Percentiles rank a stretch among this genome's conserved stretches.
Evolutionary conservation across 1,140 invertebrate genomes (phyloP).

Genomic region (Acromyrmex charruanus): DNA sequence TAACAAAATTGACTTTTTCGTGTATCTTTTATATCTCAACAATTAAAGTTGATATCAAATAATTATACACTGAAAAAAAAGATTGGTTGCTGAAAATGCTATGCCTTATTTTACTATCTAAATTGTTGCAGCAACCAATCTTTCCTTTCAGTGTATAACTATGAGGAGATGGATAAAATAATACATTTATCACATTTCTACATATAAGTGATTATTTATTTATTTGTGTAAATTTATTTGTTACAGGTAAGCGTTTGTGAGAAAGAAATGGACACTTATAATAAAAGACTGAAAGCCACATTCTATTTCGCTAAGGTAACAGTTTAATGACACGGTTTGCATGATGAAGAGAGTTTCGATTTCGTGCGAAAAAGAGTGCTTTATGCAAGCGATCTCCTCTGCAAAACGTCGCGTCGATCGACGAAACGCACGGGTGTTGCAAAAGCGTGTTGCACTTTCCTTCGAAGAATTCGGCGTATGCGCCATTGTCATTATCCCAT

Average conservation of each 20-base stretch:
- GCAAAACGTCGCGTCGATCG: slow-evolving; percentile 2
- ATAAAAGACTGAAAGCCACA: neutral
- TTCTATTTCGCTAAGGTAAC: slow-evolving; percentile 37
- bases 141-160: neutral
- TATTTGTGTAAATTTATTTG: slow-evolving; percentile 13
- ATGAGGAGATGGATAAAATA: neutral
- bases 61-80: neutral
- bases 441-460: slow-evolving; percentile 13
- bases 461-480: neutral
- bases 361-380: slow-evolving; percentile 7
- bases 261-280: neutral
- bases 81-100: too few species aligned
- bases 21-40: neutral
- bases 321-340: slow-evolving; percentile 2
- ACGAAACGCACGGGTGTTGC: slow-evolving; percentile 18
- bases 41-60: neutral
- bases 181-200: neutral
- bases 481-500: slow-evolving; percentile 30
- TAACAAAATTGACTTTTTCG: too few species aligned
- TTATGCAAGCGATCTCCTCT: slow-evolving; percentile 21
- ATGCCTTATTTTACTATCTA: too few species aligned
- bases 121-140: too few species aligned
- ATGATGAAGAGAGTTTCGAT: neutral
- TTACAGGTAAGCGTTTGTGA: slow-evolving; percentile 37
- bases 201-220: neutral